Conservation (phyloP, 2,113 vertebrate genomes). For the Todiramphus saurophagus region DNA sequence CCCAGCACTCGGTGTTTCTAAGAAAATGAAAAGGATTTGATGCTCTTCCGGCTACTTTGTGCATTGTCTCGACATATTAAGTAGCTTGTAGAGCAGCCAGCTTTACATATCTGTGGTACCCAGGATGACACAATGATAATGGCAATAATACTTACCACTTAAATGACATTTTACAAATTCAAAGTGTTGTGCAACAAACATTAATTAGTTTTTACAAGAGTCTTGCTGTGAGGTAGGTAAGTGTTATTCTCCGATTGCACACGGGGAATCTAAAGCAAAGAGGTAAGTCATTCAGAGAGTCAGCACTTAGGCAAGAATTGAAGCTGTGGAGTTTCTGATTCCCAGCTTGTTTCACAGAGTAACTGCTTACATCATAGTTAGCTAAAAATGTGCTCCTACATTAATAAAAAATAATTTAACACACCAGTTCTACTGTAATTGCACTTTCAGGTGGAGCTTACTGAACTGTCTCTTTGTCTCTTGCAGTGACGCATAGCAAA, state of each 20-base stretch:
- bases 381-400: not conserved
- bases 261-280: not conserved
- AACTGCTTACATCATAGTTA: not conserved
- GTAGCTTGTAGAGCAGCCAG: not conserved
- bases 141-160: slow-evolving; percentile 49
- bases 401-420: not conserved
- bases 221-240: slow-evolving; percentile 50
- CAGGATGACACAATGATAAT: slow-evolving; percentile 14
- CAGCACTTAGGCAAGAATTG: not conserved
- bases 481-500: not conserved
- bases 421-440: fast-evolving
- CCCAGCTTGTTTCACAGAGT: not conserved
- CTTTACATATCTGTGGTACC: not conserved
- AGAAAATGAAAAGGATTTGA: not conserved
- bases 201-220: slow-evolving; percentile 57
- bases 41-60: not conserved
- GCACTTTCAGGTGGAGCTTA: not conserved
- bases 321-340: not conserved
- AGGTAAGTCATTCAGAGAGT: not conserved
- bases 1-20: not conserved
- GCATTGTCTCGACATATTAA: not conserved
- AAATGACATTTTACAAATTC: slow-evolving; percentile 42
- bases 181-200: slow-evolving; percentile 59
- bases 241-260: not conserved
- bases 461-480: not conserved